phyloP scores from a whole-genome alignment of 2,888 invertebrate species.

The Loripinus fragilis region DNA sequence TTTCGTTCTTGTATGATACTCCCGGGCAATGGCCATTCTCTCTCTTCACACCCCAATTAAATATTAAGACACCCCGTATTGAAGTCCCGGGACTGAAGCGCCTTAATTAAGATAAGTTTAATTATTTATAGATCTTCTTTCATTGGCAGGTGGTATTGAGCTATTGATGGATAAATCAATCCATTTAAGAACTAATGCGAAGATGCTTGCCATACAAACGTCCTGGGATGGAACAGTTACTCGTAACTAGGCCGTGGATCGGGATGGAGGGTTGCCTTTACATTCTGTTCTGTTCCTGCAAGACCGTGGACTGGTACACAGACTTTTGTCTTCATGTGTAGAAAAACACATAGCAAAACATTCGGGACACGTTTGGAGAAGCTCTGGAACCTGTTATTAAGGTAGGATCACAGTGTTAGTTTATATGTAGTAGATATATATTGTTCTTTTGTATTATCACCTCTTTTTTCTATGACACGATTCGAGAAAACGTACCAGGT shows the following conservation, averaged over 20 bases:
- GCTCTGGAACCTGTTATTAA: background rate
- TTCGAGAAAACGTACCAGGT: too few species aligned
- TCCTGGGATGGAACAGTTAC: background rate
- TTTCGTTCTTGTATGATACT: too few species aligned
- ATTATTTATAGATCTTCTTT: constrained; percentile 11
- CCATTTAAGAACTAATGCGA: background rate
- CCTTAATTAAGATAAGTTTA: constrained; percentile 1
- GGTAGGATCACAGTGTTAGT: background rate
- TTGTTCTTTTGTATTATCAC: too few species aligned
- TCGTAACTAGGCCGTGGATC: too few species aligned
- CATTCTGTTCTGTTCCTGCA: too few species aligned
- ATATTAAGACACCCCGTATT: background rate
- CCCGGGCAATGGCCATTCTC: too few species aligned
- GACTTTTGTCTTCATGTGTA: too few species aligned
- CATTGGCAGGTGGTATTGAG: constrained; percentile 4
- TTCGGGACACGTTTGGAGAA: background rate
- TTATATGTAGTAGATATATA: too few species aligned
- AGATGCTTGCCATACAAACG: background rate
- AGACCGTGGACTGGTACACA: too few species aligned
- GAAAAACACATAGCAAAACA: too few species aligned
- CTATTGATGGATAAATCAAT: constrained; percentile 14
- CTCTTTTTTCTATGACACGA: too few species aligned
- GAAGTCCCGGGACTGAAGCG: background rate
- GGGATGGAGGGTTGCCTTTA: too few species aligned
- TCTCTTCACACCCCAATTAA: constrained; percentile 2